Evolutionary conservation across 2,113 vertebrate genomes (phyloP), one percentile per base, ranked within the genome.

Genomic region (Balaenoptera acutorostrata): DNA sequence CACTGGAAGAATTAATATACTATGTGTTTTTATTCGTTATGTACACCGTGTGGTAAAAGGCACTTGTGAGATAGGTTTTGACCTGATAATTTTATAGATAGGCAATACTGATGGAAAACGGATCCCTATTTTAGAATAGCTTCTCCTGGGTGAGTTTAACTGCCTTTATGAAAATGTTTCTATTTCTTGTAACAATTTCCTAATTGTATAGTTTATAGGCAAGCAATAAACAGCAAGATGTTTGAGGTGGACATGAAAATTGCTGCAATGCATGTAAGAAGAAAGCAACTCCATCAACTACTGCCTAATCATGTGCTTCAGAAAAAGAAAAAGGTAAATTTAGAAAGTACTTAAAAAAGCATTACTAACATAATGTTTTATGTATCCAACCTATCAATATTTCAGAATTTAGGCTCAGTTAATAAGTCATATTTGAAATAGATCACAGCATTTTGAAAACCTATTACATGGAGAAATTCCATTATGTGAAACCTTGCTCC

Each of bases 161-260:
- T 96, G 93, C 69, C 93, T 96, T 96, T 98, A 39, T 55, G 44
- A 88, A 94, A 94, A 82, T 96, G 36, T 90, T 97, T 97, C 46
- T 96, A 0, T 97, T 85, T 93, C 23, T 98, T 68, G 82, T 98
- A 98, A 98, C 95, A 31, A 96, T 98, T 61, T 80, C 98, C 80
- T 98, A 83, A 98, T 98, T 98, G n/a, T 98, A 0, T 98, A 99
- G 99, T 99, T 98, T 99, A 99, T 99, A 99, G 99, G 97, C 99
- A 99, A 98, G 99, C 99, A 98, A 99, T 99, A 98, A 99, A 98
- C 98, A 99, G 99, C 98, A 99, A 99, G 98, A 99, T 99, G 98
- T 99, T 99, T 98, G 99, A 99, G 98, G 97, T 99, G 95, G 99
- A 99, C 98, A 99, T 99, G 99, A 99, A 99, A 98, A 99, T 99